Evolutionary conservation across 2,797 vertebrate genomes (phyloP).

Genomic region (Pempheris klunzingeri): DNA sequence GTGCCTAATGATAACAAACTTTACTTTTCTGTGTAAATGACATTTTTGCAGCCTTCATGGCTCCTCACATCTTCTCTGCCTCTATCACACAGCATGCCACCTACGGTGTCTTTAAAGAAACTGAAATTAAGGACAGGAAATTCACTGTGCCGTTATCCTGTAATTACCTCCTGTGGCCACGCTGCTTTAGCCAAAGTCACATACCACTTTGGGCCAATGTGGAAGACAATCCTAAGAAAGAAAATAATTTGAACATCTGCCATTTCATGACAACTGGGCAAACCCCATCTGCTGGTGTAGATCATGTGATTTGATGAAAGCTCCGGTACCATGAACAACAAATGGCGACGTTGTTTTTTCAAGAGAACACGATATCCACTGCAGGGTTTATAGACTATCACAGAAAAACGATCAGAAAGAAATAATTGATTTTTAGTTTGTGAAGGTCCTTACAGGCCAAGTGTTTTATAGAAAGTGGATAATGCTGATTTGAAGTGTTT

Average conservation of each 20-base stretch:
- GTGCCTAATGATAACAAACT: background rate
- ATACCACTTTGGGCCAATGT: constrained; percentile 10
- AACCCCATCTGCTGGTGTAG: background rate
- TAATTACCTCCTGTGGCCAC: constrained; percentile 18
- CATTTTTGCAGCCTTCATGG: background rate
- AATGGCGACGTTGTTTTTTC: background rate
- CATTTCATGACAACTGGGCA: background rate
- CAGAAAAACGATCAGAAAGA: background rate
- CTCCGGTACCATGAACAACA: background rate
- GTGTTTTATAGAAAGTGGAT: no score
- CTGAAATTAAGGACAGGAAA: background rate
- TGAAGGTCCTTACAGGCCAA: background rate
- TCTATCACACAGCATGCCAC: background rate
- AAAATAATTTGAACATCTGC: background rate
- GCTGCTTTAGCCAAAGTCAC: constrained; percentile 17
- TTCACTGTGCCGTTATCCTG: background rate
- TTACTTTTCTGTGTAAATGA: background rate
- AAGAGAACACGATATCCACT: background rate
- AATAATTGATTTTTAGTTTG: background rate
- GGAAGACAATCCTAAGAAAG: background rate
- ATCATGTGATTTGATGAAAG: constrained; percentile 7
- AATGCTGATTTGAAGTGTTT: background rate
- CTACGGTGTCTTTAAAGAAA: background rate
- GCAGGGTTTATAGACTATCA: background rate
- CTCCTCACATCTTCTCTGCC: background rate